phyloP scores from a whole-genome alignment of 1,140 invertebrate species.

The Nasonia giraulti region DNA sequence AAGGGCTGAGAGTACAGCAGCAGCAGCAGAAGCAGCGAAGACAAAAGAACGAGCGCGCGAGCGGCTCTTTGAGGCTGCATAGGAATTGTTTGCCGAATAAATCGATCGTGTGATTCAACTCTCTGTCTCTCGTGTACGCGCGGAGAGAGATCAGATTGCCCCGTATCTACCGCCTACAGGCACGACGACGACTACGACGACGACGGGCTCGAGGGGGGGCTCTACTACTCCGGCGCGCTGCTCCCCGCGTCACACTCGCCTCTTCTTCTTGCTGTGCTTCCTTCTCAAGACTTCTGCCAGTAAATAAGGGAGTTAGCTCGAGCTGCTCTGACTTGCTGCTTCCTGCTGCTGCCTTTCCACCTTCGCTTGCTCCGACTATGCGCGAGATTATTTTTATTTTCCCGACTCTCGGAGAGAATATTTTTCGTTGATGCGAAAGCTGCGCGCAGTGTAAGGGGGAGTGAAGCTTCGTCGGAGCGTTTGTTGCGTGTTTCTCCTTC shows the following conservation, averaged over 20 bases:
- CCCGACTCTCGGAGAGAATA: background rate
- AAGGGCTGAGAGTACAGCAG: slow-evolving; percentile 7
- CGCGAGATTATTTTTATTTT: slow-evolving; percentile 13
- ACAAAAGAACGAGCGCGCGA: slow-evolving; percentile 27
- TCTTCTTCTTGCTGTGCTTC: background rate
- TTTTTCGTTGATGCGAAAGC: background rate
- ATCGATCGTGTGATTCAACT: slow-evolving; percentile 52
- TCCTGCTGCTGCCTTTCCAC: slow-evolving; percentile 22
- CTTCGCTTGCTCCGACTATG: background rate
- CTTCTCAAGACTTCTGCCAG: slow-evolving; percentile 7
- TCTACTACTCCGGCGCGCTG: background rate
- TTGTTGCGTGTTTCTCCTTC: background rate
- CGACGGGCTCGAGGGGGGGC: slow-evolving; percentile 1
- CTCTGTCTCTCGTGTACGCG: slow-evolving; percentile 20
- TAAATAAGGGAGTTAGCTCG: slow-evolving; percentile 43
- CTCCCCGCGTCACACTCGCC: background rate
- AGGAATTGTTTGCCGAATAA: slow-evolving; percentile 51
- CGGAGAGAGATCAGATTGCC: slow-evolving; percentile 36
- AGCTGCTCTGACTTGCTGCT: slow-evolving; percentile 12
- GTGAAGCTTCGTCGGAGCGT: background rate
- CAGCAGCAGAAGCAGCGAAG: slow-evolving; percentile 47
- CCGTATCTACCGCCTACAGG: slow-evolving; percentile 45
- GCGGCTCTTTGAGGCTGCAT: slow-evolving; percentile 45
- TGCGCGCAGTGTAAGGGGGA: background rate
- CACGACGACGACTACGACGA: background rate